Evolutionary conservation across 2,888 invertebrate species (phyloP).

Genomic region (Polyploca ridens): DNA sequence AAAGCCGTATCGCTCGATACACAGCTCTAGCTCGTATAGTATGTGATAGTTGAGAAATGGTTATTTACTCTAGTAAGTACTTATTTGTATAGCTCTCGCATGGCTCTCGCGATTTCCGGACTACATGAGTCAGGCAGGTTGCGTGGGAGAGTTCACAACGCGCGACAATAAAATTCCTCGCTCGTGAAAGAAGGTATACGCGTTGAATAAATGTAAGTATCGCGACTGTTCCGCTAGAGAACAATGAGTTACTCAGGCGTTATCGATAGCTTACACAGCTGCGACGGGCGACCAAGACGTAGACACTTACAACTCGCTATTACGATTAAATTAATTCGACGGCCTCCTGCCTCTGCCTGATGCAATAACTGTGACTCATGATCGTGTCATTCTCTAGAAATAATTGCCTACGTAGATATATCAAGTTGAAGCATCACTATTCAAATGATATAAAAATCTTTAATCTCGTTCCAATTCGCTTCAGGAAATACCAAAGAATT

Average conservation of each 20-base stretch:
- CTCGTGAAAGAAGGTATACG: slow-evolving; percentile 27
- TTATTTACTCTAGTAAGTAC: slow-evolving; percentile 28
- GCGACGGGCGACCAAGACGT: slow-evolving; percentile 36
- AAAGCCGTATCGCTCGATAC: slow-evolving; percentile 27
- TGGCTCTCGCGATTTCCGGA: slow-evolving; percentile 50
- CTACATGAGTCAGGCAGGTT: slow-evolving; percentile 39
- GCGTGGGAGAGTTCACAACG: slow-evolving; percentile 56
- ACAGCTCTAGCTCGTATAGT: slow-evolving; percentile 18
- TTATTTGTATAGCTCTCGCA: slow-evolving; percentile 15
- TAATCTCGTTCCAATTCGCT: slow-evolving; percentile 2
- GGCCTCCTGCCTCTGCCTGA: slow-evolving; percentile 40
- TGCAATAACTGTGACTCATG: slow-evolving; percentile 51
- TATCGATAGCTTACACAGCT: slow-evolving; percentile 73
- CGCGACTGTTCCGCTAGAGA: slow-evolving; percentile 44
- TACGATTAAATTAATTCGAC: slow-evolving; percentile 64
- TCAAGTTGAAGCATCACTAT: neutral
- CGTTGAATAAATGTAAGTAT: slow-evolving; percentile 26
- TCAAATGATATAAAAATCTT: neutral
- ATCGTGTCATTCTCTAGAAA: neutral
- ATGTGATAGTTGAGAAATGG: slow-evolving; percentile 14
- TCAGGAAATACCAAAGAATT: slow-evolving; percentile 5
- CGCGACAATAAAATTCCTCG: slow-evolving; percentile 45
- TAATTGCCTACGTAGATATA: too few relatives aligned
- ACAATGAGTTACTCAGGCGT: slow-evolving; percentile 68
- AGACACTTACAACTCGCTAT: slow-evolving; percentile 42